Conservation (phyloP, 1,140 invertebrate species). For the Idris sp. region DNA sequence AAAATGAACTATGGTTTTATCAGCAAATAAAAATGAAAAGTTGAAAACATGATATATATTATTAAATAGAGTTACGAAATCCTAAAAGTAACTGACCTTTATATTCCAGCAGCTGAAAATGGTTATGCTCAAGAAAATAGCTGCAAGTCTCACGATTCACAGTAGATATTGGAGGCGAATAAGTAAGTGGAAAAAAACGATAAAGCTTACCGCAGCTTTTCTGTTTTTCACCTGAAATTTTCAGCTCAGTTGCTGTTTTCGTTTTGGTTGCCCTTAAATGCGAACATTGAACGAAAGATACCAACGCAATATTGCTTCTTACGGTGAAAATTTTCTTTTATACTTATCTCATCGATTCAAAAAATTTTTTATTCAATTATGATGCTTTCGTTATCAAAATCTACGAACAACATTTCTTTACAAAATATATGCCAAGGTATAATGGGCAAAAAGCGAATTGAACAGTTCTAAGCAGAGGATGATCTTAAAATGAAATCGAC, state of each 20-base stretch:
- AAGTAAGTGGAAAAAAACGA: conserved; percentile 49
- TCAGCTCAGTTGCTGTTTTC: conserved; percentile 34
- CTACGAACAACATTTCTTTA: no score
- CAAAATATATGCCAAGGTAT: no score
- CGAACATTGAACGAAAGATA: conserved; percentile 12
- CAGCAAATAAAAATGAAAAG: no score
- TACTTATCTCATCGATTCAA: conserved; percentile 11
- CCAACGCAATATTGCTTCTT: conserved; percentile 26
- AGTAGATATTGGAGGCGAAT: conserved; percentile 34
- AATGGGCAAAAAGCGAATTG: no score
- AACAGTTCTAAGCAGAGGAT: no score
- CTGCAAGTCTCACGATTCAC: conserved; percentile 18
- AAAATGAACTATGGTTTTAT: no score
- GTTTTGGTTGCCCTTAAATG: conserved; percentile 32
- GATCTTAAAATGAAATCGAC: no score
- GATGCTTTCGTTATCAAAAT: no score
- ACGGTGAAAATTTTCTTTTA: conserved; percentile 20
- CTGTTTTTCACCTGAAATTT: conserved; percentile 32
- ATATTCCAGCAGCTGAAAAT: conserved; percentile 26
- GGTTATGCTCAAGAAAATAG: conserved; percentile 26
- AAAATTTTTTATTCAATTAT: conserved; percentile 31
- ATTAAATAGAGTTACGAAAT: conserved; percentile 33
- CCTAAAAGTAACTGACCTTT: conserved; percentile 25
- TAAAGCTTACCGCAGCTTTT: conserved; percentile 50
- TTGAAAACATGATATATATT: no score